phyloP scores from a whole-genome alignment of 2,888 invertebrate species.

The Cheilosia impressa region DNA sequence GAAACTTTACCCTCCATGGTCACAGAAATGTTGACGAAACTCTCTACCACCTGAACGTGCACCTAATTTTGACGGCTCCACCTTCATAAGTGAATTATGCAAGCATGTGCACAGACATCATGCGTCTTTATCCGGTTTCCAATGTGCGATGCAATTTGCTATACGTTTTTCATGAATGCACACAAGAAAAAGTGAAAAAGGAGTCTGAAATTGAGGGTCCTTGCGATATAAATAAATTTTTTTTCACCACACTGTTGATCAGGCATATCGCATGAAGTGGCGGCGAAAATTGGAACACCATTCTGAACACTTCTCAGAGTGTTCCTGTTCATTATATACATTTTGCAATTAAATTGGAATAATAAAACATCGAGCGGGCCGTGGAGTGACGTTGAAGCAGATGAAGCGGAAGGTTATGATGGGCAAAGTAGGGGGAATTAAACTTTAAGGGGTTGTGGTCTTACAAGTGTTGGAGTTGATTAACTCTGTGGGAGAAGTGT shows the following conservation, averaged over 20 bases:
- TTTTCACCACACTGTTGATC: conserved; percentile 8
- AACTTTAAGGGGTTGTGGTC: not conserved
- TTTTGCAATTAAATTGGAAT: not conserved
- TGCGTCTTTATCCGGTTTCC: conserved; percentile 8
- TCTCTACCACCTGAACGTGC: too few species aligned
- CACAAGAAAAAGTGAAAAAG: not conserved
- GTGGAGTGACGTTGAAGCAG: not conserved
- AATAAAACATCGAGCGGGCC: not conserved
- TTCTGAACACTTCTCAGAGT: not conserved
- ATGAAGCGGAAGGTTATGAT: not conserved
- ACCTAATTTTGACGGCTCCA: not conserved
- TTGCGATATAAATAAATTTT: not conserved
- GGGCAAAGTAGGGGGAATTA: not conserved
- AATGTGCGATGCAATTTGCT: not conserved
- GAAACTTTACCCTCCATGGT: too few species aligned
- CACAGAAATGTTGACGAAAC: too few species aligned
- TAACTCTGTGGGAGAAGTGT: not conserved
- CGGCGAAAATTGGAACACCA: not conserved
- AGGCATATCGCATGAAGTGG: conserved; percentile 3
- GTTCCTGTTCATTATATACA: not conserved
- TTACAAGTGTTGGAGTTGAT: not conserved
- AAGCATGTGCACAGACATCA: not conserved
- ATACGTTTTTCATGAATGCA: not conserved
- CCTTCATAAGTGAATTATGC: conserved; percentile 1
- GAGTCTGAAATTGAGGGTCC: not conserved